Conservation (phyloP, 2,797 vertebrate genomes). For the Borostomias antarcticus region DNA sequence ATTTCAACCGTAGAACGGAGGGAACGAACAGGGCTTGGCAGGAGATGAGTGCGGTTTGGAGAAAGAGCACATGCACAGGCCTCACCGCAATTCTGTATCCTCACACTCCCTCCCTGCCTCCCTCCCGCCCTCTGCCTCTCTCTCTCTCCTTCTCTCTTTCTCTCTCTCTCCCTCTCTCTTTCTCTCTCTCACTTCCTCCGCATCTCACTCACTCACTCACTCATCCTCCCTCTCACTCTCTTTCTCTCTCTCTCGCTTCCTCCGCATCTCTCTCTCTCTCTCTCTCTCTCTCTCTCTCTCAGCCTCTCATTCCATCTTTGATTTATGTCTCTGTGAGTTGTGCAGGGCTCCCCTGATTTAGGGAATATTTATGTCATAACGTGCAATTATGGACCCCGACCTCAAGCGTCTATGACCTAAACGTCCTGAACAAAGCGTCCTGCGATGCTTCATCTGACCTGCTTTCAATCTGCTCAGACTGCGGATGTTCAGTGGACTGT, state of each 20-base stretch:
- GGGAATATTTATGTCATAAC: constrained; percentile 59
- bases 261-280: neutral
- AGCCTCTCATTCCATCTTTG: constrained; percentile 30
- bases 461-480: constrained; percentile 27
- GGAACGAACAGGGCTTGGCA: constrained; percentile 49
- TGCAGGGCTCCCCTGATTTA: constrained; percentile 45
- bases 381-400: constrained; percentile 58
- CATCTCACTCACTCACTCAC: neutral
- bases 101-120: constrained; percentile 18
- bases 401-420: constrained; percentile 45
- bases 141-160: constrained; percentile 17
- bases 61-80: constrained; percentile 37
- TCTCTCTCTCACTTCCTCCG: constrained; percentile 8
- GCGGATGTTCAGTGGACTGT: neutral
- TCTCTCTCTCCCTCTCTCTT: constrained; percentile 2
- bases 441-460: constrained; percentile 29
- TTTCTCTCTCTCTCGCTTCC: constrained; percentile 14
- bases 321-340: constrained; percentile 21
- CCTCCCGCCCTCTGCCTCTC: constrained; percentile 1
- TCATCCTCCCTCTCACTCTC: neutral
- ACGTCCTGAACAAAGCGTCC: constrained; percentile 38
- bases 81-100: constrained; percentile 36
- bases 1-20: constrained; percentile 24
- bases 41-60: constrained; percentile 51
- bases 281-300: neutral